Conservation (phyloP, 2,888 invertebrate species). For the Lithophane leautieri region DNA sequence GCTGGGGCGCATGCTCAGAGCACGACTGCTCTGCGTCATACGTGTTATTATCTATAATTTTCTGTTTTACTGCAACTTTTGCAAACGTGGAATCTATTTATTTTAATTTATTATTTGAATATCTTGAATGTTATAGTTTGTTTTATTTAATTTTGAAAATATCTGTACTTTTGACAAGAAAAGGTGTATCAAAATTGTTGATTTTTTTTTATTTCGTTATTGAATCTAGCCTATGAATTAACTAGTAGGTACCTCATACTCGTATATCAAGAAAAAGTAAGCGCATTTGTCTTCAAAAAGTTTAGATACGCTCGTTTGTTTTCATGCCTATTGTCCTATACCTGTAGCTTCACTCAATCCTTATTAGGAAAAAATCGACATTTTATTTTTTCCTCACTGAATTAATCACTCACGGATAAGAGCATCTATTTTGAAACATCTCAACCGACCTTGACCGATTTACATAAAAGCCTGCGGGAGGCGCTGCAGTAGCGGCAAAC, state of each 20-base stretch:
- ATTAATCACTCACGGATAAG: constrained; percentile 53
- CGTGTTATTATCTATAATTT: constrained; percentile 69
- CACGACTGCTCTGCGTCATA: constrained; percentile 77
- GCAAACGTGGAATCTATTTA: constrained; percentile 16
- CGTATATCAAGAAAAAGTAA: not conserved
- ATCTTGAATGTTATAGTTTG: not conserved
- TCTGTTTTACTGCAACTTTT: constrained; percentile 55
- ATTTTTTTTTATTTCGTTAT: no score
- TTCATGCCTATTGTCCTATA: constrained; percentile 4
- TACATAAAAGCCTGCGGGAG: constrained; percentile 78
- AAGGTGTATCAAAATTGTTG: not conserved
- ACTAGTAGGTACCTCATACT: no score
- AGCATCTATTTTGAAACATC: constrained; percentile 66
- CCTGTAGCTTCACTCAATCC: constrained; percentile 26
- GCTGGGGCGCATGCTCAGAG: constrained; percentile 74
- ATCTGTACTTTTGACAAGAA: not conserved
- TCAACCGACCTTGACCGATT: constrained; percentile 77
- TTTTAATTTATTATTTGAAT: not conserved
- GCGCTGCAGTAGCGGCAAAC: constrained; percentile 76
- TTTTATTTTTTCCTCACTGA: constrained; percentile 24
- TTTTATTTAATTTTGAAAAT: not conserved
- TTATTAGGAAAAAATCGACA: constrained; percentile 2
- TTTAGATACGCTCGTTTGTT: not conserved
- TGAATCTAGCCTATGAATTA: not conserved
- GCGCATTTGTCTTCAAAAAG: not conserved